Evolutionary conservation across 1,140 invertebrate species (phyloP), one percentile per base, ranked within the genome.

Genomic region (Diorhabda sublineata): DNA sequence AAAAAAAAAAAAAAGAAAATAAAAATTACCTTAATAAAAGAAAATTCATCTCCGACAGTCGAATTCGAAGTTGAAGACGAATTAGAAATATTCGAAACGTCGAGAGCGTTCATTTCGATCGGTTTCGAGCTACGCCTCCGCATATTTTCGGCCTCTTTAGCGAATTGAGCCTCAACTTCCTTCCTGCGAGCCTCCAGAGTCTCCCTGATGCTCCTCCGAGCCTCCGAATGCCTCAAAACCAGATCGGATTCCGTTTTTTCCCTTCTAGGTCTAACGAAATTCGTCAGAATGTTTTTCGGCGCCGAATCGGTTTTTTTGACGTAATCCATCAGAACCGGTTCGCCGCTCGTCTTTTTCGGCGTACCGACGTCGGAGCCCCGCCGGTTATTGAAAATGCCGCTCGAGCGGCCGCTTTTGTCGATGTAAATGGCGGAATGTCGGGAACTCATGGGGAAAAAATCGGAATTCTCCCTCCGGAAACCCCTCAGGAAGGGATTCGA

Each of bases 241-340:
- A 93, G 92, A 79, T 93, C 91, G 66, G 91, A 92, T 82, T 94
- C 92, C 75, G 92, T 93, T 82, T 93, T 93, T 85, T 94, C 91
- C 72, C 92, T 84, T 74, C 92, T 86, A 26, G 90, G 91, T 75
- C 87, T 85, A 71, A 87, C 58, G 6, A 78, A 71, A 71, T 73
- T 77, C n/a, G 11, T 42, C 8, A 56, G 61, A 66, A 65, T 62
- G n/a, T 41, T 52, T 45, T 62, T 45, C 7, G 56, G n/a, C 3
- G n/a, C 45, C 42, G 76, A 77, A 71, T 80, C 77, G 3, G 86
- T 86, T 76, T 85, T 85, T 78, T 89, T 87, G 42, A 87, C 84
- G 69, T 90, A 91, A 76, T 91, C 89, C 4, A 88, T 91, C 9
- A 91, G 79, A 7, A 91, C 82, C 2, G 90, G 90, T 75, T 92